Base-by-base conservation (phyloP, 2,113 vertebrate species). In the Ursus arctos region DNA sequence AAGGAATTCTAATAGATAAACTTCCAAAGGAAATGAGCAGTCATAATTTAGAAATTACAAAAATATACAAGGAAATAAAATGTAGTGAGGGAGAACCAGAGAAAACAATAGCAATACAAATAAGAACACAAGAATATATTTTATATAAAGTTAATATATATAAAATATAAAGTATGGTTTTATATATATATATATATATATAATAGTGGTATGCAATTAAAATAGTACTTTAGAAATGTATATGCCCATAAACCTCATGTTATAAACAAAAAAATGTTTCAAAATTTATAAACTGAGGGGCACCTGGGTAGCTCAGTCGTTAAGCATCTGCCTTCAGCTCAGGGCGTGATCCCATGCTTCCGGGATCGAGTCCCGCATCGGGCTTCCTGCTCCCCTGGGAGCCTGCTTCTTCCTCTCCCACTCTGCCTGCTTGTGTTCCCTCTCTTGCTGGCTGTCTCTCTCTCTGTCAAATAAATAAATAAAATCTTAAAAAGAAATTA, bases 11-110 rank as follows among this genome's bases (percentile, higher is more conserved):
- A 85, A 18, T 22, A 82, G 51, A 71, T 82, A 92, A 95, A 84
- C 95, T 71, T 92, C 22, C 36, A 95, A 93, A 28, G 16, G 49
- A 92, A 94, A 63, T 33, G n/a, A 86, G 12, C 13, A 61, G 28
- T 16, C 3, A 40, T 7, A 91, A 33, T 88, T 11, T 40, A 57
- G 61, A 77, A 24, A n/a, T 28, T 22, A 36, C 6, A 80, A 92
- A 72, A 65, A 33, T 21, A 91, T 59, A 82, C 47, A 74, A 74
- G 12, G 36, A 81, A 87, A 87, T 33, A 61, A 80, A 82, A 63
- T 65, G 26, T 26, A 67, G 79, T 47, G 4, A 94, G 47, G 19
- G 9, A 74, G 55, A 87, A n/a, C 7, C 11, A 91, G 24, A 6
- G 83, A 69, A 94, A 94, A 80, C 3, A 71, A 65, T 4, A 85